Conservation (phyloP, 2,113 vertebrate genomes). For the Pseudorasbora parva region DNA sequence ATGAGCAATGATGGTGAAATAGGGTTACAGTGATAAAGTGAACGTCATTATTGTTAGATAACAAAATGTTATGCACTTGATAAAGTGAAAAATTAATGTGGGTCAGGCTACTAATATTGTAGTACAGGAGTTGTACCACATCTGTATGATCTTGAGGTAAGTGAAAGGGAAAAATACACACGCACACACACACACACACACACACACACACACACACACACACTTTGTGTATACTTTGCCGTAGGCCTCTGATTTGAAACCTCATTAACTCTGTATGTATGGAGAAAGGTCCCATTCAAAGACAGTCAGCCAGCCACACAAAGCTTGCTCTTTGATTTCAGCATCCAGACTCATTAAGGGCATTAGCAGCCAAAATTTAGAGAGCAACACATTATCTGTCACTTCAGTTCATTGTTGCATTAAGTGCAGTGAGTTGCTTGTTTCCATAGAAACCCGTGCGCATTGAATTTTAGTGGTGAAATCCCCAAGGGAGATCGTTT, state of each 20-base stretch:
- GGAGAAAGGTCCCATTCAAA: conserved; percentile 4
- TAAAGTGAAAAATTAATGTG: too few relatives aligned
- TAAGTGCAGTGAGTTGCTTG: conserved; percentile 42
- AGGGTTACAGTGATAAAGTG: too few relatives aligned
- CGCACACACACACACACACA: not conserved
- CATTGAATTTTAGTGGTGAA: conserved; percentile 38
- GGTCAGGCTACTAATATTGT: too few relatives aligned
- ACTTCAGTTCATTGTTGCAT: conserved; percentile 31
- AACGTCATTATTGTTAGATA: too few relatives aligned
- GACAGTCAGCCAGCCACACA: not conserved
- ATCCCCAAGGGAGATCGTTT: conserved; percentile 22
- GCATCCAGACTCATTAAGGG: conserved; percentile 27
- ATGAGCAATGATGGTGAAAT: too few relatives aligned
- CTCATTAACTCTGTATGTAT: not conserved
- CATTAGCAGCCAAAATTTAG: conserved; percentile 40
- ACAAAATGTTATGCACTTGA: too few relatives aligned
- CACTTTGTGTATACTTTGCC: not conserved
- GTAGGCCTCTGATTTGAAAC: not conserved
- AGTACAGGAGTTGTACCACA: not conserved
- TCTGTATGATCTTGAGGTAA: not conserved
- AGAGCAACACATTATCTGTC: conserved; percentile 22
- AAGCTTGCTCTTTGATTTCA: conserved; percentile 33
- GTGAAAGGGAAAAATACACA: not conserved
- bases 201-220: too few relatives aligned
- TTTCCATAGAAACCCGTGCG: conserved; percentile 46